Evolutionary conservation across 2,888 invertebrate genomes (phyloP).

Genomic region (Malthinus flaveolus): DNA sequence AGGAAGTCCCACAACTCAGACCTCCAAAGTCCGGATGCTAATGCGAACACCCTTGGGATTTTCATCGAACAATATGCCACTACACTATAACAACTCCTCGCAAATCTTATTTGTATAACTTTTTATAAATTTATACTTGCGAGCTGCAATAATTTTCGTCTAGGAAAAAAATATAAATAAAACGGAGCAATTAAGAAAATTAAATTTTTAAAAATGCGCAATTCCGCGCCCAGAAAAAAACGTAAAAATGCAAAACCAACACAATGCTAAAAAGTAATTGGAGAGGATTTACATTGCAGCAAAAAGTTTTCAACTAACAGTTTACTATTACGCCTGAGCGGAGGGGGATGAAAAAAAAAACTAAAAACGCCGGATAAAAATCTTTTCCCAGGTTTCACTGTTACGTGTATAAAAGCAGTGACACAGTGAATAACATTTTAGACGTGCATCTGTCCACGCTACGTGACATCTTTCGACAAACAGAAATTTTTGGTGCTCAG

Average conservation of each 20-base stretch:
- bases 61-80: slow-evolving; percentile 42
- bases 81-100: no score
- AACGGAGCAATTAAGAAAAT: no score
- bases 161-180: no score
- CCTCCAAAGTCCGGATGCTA: slow-evolving; percentile 46
- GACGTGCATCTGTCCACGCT: slow-evolving; percentile 18
- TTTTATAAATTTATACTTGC: no score
- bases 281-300: not conserved
- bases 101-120: no score
- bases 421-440: slow-evolving; percentile 17
- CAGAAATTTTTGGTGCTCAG: slow-evolving; percentile 10
- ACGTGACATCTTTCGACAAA: slow-evolving; percentile 19
- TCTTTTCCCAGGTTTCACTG: slow-evolving; percentile 13
- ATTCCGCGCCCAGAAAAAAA: not conserved
- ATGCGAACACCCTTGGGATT: slow-evolving; percentile 49
- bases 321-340: slow-evolving; percentile 9
- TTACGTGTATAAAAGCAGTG: slow-evolving; percentile 11
- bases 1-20: slow-evolving; percentile 41
- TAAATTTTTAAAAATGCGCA: no score
- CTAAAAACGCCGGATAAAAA: slow-evolving; percentile 3
- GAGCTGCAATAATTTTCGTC: no score
- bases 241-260: not conserved
- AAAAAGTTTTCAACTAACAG: slow-evolving; percentile 1
- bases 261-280: not conserved
- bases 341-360: not conserved